Conservation (phyloP, 2,797 vertebrate species). For the Gymnothorax javanicus region DNA sequence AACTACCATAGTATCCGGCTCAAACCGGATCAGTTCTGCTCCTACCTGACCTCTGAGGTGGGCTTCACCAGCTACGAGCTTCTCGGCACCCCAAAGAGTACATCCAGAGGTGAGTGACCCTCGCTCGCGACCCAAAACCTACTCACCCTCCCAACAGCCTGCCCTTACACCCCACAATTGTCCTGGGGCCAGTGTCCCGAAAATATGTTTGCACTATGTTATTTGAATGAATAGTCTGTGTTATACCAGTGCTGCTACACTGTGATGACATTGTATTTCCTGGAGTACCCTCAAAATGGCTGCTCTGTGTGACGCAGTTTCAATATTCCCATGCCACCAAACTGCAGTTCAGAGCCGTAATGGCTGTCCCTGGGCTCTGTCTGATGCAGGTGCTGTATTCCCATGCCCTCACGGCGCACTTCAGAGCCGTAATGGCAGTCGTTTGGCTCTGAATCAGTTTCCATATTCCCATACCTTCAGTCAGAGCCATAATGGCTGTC, state of each 20-base stretch:
- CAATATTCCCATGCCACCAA: too few relatives aligned
- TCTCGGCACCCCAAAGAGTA: constrained; percentile 79
- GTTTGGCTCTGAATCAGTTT: not conserved
- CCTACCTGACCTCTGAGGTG: constrained; percentile 83
- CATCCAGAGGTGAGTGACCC: constrained; percentile 76
- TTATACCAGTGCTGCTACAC: too few relatives aligned
- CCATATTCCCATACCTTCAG: not conserved
- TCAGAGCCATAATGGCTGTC: not conserved
- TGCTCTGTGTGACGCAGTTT: too few relatives aligned
- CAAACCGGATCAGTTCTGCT: constrained; percentile 84
- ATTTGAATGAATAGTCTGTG: too few relatives aligned
- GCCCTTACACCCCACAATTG: not conserved
- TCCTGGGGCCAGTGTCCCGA: too few relatives aligned
- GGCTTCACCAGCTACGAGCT: constrained; percentile 87
- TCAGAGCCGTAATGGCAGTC: too few relatives aligned
- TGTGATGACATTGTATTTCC: not conserved
- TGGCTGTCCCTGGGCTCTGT: too few relatives aligned
- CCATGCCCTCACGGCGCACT: too few relatives aligned
- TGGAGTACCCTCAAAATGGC: not conserved
- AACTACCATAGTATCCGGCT: constrained; percentile 84
- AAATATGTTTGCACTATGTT: too few relatives aligned
- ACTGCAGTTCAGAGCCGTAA: too few relatives aligned
- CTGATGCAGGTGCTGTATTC: too few relatives aligned
- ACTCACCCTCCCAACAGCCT: not conserved
- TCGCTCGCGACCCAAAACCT: too few relatives aligned